Evolutionary conservation across 2,113 vertebrate species (phyloP).

Genomic region (Protobothrops flavoviridis): DNA sequence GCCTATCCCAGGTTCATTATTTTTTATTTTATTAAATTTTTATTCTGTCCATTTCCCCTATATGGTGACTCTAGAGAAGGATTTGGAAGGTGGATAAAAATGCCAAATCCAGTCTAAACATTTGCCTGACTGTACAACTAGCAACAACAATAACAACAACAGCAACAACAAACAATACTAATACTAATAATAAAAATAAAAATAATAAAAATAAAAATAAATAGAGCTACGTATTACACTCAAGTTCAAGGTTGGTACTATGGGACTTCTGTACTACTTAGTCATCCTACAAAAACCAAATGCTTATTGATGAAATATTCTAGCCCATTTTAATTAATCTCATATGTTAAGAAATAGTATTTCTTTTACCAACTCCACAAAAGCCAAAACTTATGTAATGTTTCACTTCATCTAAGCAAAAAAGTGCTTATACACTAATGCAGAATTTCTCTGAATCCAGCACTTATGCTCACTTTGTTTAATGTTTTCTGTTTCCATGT

Average conservation of each 20-base stretch:
- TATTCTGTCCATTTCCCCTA: background rate
- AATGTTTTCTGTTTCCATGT: background rate
- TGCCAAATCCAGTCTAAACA: background rate
- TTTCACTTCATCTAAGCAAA: conserved; percentile 1
- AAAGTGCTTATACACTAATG: background rate
- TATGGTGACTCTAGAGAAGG: background rate
- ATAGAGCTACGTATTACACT: background rate
- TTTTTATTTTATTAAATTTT: background rate
- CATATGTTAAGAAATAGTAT: background rate
- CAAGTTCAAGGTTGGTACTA: background rate
- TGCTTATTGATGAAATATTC: background rate
- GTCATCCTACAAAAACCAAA: background rate
- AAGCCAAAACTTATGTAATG: background rate
- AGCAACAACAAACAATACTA: background rate
- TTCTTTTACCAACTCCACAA: background rate
- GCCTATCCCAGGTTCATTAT: background rate
- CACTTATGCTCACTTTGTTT: background rate
- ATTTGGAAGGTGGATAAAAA: background rate
- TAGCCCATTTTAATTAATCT: background rate
- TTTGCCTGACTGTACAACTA: background rate
- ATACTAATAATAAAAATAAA: no score
- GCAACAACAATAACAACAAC: no score
- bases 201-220: background rate
- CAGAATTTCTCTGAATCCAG: background rate
- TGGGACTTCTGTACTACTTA: background rate